Evolutionary conservation across 2,888 invertebrate genomes (phyloP).

Genomic region (Leucoma salicis): DNA sequence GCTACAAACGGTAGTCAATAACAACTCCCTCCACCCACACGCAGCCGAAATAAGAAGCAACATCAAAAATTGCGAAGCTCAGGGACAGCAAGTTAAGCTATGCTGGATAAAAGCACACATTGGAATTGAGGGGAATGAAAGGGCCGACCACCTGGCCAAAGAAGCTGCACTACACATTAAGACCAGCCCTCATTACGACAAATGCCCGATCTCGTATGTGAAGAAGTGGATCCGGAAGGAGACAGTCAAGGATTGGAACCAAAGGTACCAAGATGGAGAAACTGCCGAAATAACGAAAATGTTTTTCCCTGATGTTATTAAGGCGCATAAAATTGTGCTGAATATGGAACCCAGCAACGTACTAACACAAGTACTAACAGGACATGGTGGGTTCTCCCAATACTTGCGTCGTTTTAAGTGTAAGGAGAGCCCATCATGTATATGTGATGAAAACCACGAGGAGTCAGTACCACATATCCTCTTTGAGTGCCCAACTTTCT

Average conservation of each 20-base stretch:
- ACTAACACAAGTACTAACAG: neutral
- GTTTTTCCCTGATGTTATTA: neutral
- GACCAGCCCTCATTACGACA: too few species aligned
- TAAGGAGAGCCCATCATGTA: slow-evolving; percentile 13
- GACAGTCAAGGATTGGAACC: too few species aligned
- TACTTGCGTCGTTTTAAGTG: slow-evolving; percentile 9
- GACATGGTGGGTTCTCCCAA: slow-evolving; percentile 2
- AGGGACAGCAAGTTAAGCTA: too few species aligned
- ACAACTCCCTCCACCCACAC: too few species aligned
- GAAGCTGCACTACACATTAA: too few species aligned
- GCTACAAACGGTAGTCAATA: too few species aligned
- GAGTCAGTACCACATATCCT: neutral
- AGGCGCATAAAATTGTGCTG: neutral
- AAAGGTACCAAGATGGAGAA: too few species aligned
- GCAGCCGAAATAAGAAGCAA: too few species aligned
- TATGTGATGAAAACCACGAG: neutral
- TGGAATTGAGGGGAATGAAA: neutral
- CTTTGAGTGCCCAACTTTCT: neutral
- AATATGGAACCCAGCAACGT: neutral
- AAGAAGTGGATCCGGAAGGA: too few species aligned
- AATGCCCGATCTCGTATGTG: too few species aligned
- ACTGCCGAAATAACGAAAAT: neutral
- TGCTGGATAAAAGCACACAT: too few species aligned
- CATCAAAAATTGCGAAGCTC: too few species aligned
- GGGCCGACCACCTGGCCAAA: neutral